phyloP scores from a whole-genome alignment of 2,888 invertebrate species.

The Keiferia lycopersicella region DNA sequence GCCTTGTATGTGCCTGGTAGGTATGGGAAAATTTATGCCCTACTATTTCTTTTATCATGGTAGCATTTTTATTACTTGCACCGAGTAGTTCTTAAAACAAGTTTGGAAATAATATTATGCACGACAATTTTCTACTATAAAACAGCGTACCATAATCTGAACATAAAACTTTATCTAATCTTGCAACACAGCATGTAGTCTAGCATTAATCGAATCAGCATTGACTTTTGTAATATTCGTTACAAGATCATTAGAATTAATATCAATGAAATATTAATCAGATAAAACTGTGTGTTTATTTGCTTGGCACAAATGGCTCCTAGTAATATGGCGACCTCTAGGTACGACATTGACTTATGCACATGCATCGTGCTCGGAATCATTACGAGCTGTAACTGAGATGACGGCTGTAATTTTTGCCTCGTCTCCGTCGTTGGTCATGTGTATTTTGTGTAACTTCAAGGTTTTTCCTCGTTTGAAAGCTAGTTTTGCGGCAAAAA shows the following conservation, averaged over 20 bases:
- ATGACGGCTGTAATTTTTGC: conserved; percentile 30
- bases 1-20: conserved; percentile 32
- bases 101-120: conserved; percentile 30
- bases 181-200: conserved; percentile 1
- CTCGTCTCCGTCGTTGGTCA: conserved; percentile 38
- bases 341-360: conserved; percentile 28
- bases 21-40: conserved; percentile 32
- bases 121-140: conserved; percentile 2
- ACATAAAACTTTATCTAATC: conserved; percentile 23
- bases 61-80: conserved; percentile 33
- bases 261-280: conserved; percentile 24
- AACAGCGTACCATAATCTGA: neutral
- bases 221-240: conserved; percentile 17
- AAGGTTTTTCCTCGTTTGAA: conserved; percentile 55
- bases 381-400: conserved; percentile 24
- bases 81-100: conserved; percentile 33
- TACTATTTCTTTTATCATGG: neutral
- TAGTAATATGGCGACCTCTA: conserved; percentile 10
- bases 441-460: conserved; percentile 37
- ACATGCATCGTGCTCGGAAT: conserved; percentile 24
- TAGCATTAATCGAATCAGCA: conserved; percentile 8
- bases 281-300: conserved; percentile 8
- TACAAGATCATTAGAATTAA: conserved; percentile 7
- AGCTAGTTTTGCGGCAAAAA: conserved; percentile 42
- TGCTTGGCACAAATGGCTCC: neutral